Evolutionary conservation across 2,113 vertebrate species (phyloP), one percentile per base, ranked within the genome.

Genomic region (Pandion haliaetus): DNA sequence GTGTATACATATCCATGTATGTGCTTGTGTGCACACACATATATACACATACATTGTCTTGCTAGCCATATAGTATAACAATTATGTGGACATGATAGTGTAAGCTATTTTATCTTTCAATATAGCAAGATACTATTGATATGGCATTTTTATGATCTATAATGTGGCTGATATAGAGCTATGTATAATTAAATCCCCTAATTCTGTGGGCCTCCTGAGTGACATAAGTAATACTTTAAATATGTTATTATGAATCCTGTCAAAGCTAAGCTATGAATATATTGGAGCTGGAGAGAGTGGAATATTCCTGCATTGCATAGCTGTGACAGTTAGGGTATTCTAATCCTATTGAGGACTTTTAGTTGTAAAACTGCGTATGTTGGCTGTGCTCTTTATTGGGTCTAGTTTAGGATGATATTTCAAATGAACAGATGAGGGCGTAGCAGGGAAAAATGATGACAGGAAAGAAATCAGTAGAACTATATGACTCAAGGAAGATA

Each of bases 201-300:
- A 73, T 85, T 97, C 81, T 94, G 38, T 82, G 70, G 57, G 69
- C 32, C 40, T 95, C 73, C 49, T 93, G 49, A 83, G 71, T 76
- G 76, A 66, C 42, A 93, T 93, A 95, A 97, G 87, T 95, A 98
- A 97, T 94, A 62, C 10, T 65, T 92, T 25, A 80, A 93, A 82
- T 52, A 44, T 31, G 25, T 66, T 82, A 93, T 88, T 93, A 76
- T 83, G 86, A 91, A 79, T 92, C 84, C 62, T 89, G 70, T 89
- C 67, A 86, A 95, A 93, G 29, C 62, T 87, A 63, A 76, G 36
- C 45, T 96, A 57, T 86, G 65, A 83, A 87, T 69, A 78, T 62
- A 65, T 47, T 90, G 29, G 90, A 95, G 18, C 58, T 73, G 47
- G 31, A 93, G 50, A 59, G 8, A 86, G 20, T 28, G 31, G 57